phyloP scores from a whole-genome alignment of 1,140 invertebrate species.

The Daktulosphaira vitifoliae region DNA sequence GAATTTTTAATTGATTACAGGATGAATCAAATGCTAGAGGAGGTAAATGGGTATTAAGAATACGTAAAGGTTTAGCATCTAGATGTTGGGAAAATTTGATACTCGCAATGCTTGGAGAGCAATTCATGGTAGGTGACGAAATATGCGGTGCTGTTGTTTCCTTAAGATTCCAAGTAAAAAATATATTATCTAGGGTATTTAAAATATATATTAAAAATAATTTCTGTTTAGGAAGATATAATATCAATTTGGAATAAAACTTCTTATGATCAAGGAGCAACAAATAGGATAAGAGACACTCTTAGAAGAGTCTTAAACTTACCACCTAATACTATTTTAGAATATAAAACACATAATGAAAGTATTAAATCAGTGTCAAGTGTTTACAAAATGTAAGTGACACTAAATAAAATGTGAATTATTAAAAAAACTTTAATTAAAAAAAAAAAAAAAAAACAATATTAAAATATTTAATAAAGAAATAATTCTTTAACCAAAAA shows the following conservation, averaged over 20 bases:
- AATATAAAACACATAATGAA: constrained; percentile 87
- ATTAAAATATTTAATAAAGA: background rate
- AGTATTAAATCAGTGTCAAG: constrained; percentile 37
- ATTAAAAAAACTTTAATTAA: constrained; percentile 4
- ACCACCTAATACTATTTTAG: constrained; percentile 82
- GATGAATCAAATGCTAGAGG: constrained; percentile 90
- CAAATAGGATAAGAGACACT: constrained; percentile 85
- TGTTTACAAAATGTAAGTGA: constrained; percentile 28
- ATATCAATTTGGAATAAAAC: constrained; percentile 97
- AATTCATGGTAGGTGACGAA: constrained; percentile 98
- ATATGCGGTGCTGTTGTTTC: constrained; percentile 97
- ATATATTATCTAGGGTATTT: background rate
- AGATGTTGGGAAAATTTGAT: constrained; percentile 98
- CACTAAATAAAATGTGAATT: background rate
- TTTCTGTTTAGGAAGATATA: constrained; percentile 77
- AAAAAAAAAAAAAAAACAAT: constrained; percentile 4
- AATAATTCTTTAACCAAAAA: background rate
- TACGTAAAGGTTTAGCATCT: constrained; percentile 89
- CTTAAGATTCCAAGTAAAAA: constrained; percentile 72
- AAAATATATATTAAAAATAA: background rate
- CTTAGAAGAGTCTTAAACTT: constrained; percentile 88
- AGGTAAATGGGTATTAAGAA: constrained; percentile 92
- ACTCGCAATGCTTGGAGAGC: constrained; percentile 94
- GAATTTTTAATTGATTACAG: constrained; percentile 43
- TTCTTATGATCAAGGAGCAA: constrained; percentile 76